Conservation (phyloP, 2,797 vertebrate species). For the Poecile montanus region DNA sequence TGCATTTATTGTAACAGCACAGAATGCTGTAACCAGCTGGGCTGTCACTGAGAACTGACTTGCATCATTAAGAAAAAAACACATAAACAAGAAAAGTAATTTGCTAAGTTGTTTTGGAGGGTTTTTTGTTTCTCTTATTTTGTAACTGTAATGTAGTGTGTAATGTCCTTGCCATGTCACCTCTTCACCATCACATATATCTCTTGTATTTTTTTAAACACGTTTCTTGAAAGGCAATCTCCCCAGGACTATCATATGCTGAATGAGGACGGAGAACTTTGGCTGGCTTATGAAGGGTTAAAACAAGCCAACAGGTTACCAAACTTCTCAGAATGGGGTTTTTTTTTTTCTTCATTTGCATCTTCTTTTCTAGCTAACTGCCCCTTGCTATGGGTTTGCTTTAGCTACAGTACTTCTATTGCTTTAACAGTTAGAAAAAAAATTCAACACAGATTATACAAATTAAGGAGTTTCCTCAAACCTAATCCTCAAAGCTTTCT, state of each 20-base stretch:
- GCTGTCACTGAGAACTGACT: neutral
- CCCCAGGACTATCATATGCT: slow-evolving; percentile 91
- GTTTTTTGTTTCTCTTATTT: neutral
- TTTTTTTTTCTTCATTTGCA: slow-evolving; percentile 53
- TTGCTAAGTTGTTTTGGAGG: neutral
- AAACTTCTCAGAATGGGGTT: slow-evolving; percentile 71
- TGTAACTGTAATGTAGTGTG: slow-evolving; percentile 20
- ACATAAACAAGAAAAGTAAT: neutral
- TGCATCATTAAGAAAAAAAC: neutral
- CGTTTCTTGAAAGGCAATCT: slow-evolving; percentile 88
- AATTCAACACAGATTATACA: neutral
- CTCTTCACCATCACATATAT: slow-evolving; percentile 68
- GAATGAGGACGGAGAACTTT: slow-evolving; percentile 99
- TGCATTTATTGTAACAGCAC: neutral
- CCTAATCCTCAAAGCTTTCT: neutral
- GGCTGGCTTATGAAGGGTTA: slow-evolving; percentile 99
- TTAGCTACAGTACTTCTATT: slow-evolving; percentile 55
- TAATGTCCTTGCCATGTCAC: slow-evolving; percentile 25
- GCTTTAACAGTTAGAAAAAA: slow-evolving; percentile 15
- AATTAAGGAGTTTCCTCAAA: neutral
- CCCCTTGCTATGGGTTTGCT: slow-evolving; percentile 63
- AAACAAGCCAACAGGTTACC: slow-evolving; percentile 98
- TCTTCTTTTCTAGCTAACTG: slow-evolving; percentile 77
- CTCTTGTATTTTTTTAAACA: slow-evolving; percentile 78
- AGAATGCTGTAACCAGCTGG: neutral